Percentiles rank a stretch among this genome's conserved stretches.
phyloP scores from a whole-genome alignment of 2,888 invertebrate species.

The Trichogramma dendrolimi region DNA sequence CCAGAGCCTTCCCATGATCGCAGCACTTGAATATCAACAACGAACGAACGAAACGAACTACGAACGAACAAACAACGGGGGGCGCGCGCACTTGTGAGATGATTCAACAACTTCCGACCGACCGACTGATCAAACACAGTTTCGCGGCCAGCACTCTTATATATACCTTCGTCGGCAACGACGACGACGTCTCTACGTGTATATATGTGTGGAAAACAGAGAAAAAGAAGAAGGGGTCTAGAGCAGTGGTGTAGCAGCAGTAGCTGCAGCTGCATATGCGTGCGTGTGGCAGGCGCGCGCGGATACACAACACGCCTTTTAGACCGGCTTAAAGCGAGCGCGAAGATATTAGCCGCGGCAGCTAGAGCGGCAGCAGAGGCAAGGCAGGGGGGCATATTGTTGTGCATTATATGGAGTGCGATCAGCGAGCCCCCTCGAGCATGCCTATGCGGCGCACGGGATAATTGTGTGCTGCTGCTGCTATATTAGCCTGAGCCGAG shows the following conservation, averaged over 20 bases:
- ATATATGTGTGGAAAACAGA: constrained; percentile 14
- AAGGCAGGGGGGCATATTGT: too few relatives aligned
- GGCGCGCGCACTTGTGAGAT: background rate
- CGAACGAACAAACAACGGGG: background rate
- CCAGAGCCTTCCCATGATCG: constrained; percentile 33
- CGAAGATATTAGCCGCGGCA: too few relatives aligned
- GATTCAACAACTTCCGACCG: constrained; percentile 23
- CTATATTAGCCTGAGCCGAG: too few relatives aligned
- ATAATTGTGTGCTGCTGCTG: too few relatives aligned
- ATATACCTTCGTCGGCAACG: constrained; percentile 34
- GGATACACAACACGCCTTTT: too few relatives aligned
- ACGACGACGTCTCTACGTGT: constrained; percentile 32
- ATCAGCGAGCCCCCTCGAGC: too few relatives aligned
- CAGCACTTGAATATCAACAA: background rate
- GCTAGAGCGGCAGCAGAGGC: too few relatives aligned
- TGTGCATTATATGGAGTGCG: too few relatives aligned
- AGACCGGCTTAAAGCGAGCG: too few relatives aligned
- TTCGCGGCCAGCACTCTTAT: constrained; percentile 34
- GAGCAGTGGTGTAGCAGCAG: constrained; percentile 26
- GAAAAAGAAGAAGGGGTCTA: constrained; percentile 12
- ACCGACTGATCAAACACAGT: constrained; percentile 35
- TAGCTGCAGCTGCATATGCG: constrained; percentile 23
- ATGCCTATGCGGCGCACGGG: too few relatives aligned
- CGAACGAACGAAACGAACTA: background rate
- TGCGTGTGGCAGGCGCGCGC: background rate